phyloP scores from a whole-genome alignment of 1,140 invertebrate genomes.

The Bombyx mori region ASM3026992v2 NC_085110.1:18109001-18109500 shows the following conservation, averaged over 20 bases:
- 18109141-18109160: constrained; percentile 78
- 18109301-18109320: constrained; percentile 61
- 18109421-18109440: too few relatives aligned
- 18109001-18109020: constrained; percentile 96
- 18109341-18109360: constrained; percentile 59
- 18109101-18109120: not conserved
- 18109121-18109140: too few relatives aligned
- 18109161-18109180: constrained; percentile 98
- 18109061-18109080: constrained; percentile 79
- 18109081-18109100: not conserved
- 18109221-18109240: constrained; percentile 74
- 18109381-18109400: constrained; percentile 49
- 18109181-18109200: constrained; percentile 93
- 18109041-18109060: constrained; percentile 95
- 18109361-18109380: constrained; percentile 61
- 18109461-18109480: not conserved
- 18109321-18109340: constrained; percentile 44
- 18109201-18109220: constrained; percentile 83
- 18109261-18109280: constrained; percentile 62
- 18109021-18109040: constrained; percentile 96
- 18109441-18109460: too few relatives aligned
- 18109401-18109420: constrained; percentile 43
- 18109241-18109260: constrained; percentile 38
- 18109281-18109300: constrained; percentile 50
- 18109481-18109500: too few relatives aligned